Evolutionary conservation across 1,140 invertebrate species (phyloP).

Genomic region (Caerostris extrusa): DNA sequence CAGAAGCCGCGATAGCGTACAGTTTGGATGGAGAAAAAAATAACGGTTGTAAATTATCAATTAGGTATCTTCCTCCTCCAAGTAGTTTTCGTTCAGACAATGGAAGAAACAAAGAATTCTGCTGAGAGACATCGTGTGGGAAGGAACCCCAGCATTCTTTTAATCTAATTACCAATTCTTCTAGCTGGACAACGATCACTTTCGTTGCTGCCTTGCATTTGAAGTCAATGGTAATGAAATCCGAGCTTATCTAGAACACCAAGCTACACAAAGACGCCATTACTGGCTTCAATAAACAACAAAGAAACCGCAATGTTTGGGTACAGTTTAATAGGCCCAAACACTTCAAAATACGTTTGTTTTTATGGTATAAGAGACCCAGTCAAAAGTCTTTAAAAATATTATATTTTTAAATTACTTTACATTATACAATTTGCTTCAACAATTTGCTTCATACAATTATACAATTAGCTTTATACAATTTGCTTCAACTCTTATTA

Average conservation of each 20-base stretch:
- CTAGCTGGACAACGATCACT: constrained; percentile 41
- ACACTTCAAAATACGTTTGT: too few relatives aligned
- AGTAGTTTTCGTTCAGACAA: constrained; percentile 52
- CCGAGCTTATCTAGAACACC: neutral
- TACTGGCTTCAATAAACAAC: neutral
- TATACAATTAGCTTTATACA: too few relatives aligned
- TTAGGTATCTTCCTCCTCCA: constrained; percentile 36
- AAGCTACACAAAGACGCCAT: constrained; percentile 9
- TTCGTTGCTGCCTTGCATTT: constrained; percentile 57
- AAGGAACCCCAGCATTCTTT: constrained; percentile 57
- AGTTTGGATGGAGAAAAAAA: neutral
- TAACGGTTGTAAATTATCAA: constrained; percentile 67
- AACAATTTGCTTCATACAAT: too few relatives aligned
- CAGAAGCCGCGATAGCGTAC: neutral
- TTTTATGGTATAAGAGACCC: too few relatives aligned
- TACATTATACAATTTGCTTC: too few relatives aligned
- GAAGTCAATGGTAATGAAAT: constrained; percentile 73
- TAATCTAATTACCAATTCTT: constrained; percentile 71
- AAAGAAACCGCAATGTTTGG: too few relatives aligned
- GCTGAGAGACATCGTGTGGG: constrained; percentile 60
- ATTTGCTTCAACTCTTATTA: too few relatives aligned
- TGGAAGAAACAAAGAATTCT: constrained; percentile 57
- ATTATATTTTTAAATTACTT: too few relatives aligned
- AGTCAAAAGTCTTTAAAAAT: too few relatives aligned
- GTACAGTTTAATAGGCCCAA: too few relatives aligned